Evolutionary conservation across 1,140 invertebrate species (phyloP), one percentile per base, ranked within the genome.

Genomic region (Coenobita brevimanus): DNA sequence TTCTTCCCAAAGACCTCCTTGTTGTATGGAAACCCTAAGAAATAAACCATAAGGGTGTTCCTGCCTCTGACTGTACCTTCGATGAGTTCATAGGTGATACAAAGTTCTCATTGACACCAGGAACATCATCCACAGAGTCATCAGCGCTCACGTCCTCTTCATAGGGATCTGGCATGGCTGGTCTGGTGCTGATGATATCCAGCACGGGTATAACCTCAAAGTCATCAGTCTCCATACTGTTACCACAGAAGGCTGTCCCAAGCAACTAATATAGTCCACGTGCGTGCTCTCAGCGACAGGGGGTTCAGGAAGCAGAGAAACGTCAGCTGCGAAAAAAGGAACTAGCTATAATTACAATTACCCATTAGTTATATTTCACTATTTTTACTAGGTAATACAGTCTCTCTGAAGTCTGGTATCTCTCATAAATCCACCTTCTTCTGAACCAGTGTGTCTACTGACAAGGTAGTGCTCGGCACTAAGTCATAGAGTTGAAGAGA

Each of bases 121-220:
- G 50, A 60, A 80, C 78, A 24, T 80, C 50, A 8, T 50, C 4
- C 10, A 80, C 30, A 15, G 54, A 2, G 78, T 80, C 78, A 80
- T 80, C 78, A 80, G 78, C 46, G 17, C 54, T 54, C 33, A 80
- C 30, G n/a, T 62, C 54, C 30, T 80, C 78, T 80, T 80, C 78
- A 80, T 8, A 60, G 10, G 10, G 46, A 54, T 60, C 50, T 80
- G 78, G 78, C 27, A 80, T 27, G 3, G 78, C 1, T 60, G 78
- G 78, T 80, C 50, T 8, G 4, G 46, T 80, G 24, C 78, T n/a
- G n/a, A n/a, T 80, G 24, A 80, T 80, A 24, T 80, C 54, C 6
- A 54, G 78, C 2, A 80, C 54, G 60, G 78, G 24, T 33, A 27
- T 8, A 57, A 30, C 78, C n/a, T n/a, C n/a, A n/a, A n/a, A n/a